These are phyloP conservation scores for Orussus abietinus DNA, from an alignment of 1,140 invertebrate species.

Conservation along the genomic window DNA sequence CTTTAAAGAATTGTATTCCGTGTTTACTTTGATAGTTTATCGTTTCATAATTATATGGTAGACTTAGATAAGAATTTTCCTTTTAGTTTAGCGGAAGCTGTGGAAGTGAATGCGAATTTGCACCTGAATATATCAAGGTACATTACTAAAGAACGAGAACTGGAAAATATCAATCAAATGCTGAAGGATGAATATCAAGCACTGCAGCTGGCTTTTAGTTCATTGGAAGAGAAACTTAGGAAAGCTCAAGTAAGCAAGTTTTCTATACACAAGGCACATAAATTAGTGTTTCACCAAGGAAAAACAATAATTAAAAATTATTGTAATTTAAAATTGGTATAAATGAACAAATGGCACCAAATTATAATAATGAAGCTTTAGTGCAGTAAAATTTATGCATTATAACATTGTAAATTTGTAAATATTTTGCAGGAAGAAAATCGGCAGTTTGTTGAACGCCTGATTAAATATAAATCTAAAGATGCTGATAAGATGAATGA, in stretches of 20 bases:
- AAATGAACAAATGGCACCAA: background rate
- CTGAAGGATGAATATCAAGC: constrained; percentile 93
- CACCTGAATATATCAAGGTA: constrained; percentile 66
- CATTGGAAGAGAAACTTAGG: constrained; percentile 85
- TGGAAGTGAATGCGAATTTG: constrained; percentile 62
- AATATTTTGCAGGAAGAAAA: constrained; percentile 78
- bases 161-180: constrained; percentile 80
- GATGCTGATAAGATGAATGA: constrained; percentile 93
- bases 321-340: constrained; percentile 5
- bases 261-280: no score
- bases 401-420: background rate
- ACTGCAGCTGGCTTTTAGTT: constrained; percentile 82
- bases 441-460: constrained; percentile 76
- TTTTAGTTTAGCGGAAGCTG: constrained; percentile 70
- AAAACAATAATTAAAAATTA: no score
- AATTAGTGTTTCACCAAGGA: no score
- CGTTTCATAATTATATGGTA: constrained; percentile 7
- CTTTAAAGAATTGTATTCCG: constrained; percentile 18
- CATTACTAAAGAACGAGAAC: constrained; percentile 61
- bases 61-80: constrained; percentile 10
- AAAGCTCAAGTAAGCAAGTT: constrained; percentile 74
- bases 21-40: constrained; percentile 16
- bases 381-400: constrained; percentile 4
- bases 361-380: constrained; percentile 7
- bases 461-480: constrained; percentile 87